Base-by-base conservation (phyloP, 1,140 invertebrate species). In the Listronotus oregonensis region DNA sequence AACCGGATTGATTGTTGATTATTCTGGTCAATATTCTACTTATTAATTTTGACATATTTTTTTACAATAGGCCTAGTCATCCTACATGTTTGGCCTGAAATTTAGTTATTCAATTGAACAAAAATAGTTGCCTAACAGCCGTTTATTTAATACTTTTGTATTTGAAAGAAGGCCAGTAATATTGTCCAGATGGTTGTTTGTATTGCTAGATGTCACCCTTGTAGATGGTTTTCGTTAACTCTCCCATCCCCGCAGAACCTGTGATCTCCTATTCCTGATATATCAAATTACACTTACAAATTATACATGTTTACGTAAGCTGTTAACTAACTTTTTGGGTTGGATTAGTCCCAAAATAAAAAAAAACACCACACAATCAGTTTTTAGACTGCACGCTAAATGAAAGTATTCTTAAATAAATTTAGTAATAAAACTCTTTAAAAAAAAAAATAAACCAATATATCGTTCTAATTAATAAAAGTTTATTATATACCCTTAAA, bases 351-450 rank as follows among this genome's bases (percentile, higher is more conserved):
- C 57, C 56, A 66, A 61, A 66, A 60, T 60, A 66, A 60, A 52
- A 71, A 60, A 73, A 77, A 77, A 79, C 77, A 77, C 77, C 76
- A 77, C 73, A 76, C 77, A 79, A 79, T 79, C 77, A 79, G 75
- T 76, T 77, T 55, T 72, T 79, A 79, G 77, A 79, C 77, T 79
- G 77, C 77, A 79, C 77, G 71, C 72, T 76, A 70, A 72, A 63
- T 77, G 71, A 70, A 68, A 78, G 72, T 77, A 78, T 78, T 79
- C 75, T 77, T 77, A 76, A 75, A 73, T 73, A 74, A 77, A 73
- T 74, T 68, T 77, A 66, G 57, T 66, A 66, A 66, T 60, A 66
- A 66, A 66, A 46, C 47, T 61, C 57, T 54, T 49, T 39, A 66
- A 60, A 59, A 66, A 58, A 42, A 27, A 49, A 59, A 65, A 55